Evolutionary conservation across 1,140 invertebrate species (phyloP).

Genomic region (Zaprionus taronus): DNA sequence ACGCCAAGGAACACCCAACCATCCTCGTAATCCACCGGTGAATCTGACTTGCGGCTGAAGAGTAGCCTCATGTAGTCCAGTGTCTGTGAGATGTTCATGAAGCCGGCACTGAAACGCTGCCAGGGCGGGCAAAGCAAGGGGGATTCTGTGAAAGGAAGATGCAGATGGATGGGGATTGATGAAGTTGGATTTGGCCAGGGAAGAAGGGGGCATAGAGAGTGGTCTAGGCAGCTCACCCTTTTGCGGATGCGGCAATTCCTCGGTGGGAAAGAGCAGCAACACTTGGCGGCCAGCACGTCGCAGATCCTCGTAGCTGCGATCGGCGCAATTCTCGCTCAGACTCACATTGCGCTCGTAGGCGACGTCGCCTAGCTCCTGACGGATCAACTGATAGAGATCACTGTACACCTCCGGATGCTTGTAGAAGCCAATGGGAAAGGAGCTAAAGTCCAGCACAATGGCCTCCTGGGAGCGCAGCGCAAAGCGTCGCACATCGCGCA

Average conservation of each 20-base stretch:
- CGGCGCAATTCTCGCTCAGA: slow-evolving; percentile 54
- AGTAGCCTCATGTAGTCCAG: slow-evolving; percentile 77
- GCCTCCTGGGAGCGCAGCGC: slow-evolving; percentile 86
- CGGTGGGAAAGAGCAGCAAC: slow-evolving; percentile 67
- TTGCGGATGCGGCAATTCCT: slow-evolving; percentile 72
- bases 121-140: slow-evolving; percentile 67
- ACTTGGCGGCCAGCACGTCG: slow-evolving; percentile 38
- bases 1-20: slow-evolving; percentile 76
- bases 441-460: slow-evolving; percentile 86
- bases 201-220: neutral
- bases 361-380: slow-evolving; percentile 65
- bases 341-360: slow-evolving; percentile 54
- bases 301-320: slow-evolving; percentile 62
- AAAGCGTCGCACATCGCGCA: slow-evolving; percentile 86
- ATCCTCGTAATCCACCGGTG: slow-evolving; percentile 67
- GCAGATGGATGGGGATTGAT: neutral
- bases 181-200: too few species aligned
- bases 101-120: slow-evolving; percentile 75
- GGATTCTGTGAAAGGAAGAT: slow-evolving; percentile 55
- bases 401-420: slow-evolving; percentile 75
- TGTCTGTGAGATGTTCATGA: slow-evolving; percentile 68
- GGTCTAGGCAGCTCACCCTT: slow-evolving; percentile 48
- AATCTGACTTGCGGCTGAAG: slow-evolving; percentile 68
- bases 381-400: slow-evolving; percentile 56
- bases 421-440: slow-evolving; percentile 81